Evolutionary conservation across 2,797 vertebrate species (phyloP), one percentile per base, ranked within the genome.

Genomic region (Tiaroga cobitis): DNA sequence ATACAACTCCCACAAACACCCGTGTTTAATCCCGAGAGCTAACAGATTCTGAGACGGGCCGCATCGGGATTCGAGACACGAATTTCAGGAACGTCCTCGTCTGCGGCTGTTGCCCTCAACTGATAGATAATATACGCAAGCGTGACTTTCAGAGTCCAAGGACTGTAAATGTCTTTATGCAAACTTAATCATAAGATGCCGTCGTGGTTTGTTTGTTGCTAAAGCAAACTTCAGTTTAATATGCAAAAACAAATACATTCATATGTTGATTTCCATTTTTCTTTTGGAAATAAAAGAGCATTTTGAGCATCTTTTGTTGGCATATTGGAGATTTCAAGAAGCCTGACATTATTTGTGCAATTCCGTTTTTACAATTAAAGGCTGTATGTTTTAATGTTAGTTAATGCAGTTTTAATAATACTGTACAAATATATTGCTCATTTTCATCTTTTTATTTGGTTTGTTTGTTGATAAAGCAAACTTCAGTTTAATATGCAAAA

Each of bases 121-220:
- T 11, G 21, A 5, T 16, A 10, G 54, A 59, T 63, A 43, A 63
- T 43, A 39, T 10, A 43, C 8, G 5, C 76, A 10, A 3, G 37
- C 26, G 7, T 78, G 76, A 78, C 76, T 78, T 78, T 78, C 3
- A 78, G 56, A 78, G 76, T 63, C 76, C 34, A 37, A 32, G 11
- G 4, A 59, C 49, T 37, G 46, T 29, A 54, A 13, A 54, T 34
- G 73, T 56, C 49, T 24, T 76, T 3, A 37, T 75, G 73, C 51
- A 76, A 37, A 76, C 32, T 13, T 24, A 13, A 49, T 24, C 32
- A 16, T 3, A 32, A n/a, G 32, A 56, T n/a, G 43, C 69, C 18
- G 69, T n/a, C 39, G 7, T 16, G 5, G 68, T 72, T 43, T n/a
- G 39, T 8, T 70, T 43, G 39, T 26, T 29, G n/a, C n/a, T 29